Evolutionary conservation across 2,888 invertebrate species (phyloP).

Genomic region (Idaea straminata): DNA sequence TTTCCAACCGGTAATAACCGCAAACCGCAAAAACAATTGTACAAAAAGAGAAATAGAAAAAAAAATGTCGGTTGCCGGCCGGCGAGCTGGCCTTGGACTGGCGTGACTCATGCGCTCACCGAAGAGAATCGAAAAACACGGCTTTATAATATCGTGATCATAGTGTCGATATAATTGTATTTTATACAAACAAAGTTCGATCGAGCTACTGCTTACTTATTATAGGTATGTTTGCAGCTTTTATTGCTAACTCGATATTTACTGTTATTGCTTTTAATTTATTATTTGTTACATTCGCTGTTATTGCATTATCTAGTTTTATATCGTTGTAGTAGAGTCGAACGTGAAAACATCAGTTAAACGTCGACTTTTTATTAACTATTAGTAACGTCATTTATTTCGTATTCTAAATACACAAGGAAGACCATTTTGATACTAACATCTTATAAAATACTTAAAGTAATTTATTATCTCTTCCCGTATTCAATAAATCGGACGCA

Average conservation of each 20-base stretch:
- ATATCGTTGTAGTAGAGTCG: slow-evolving; percentile 2
- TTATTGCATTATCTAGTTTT: slow-evolving; percentile 13
- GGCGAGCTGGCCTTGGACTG: slow-evolving; percentile 63
- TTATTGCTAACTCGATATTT: slow-evolving; percentile 16
- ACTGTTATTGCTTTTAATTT: slow-evolving; percentile 22
- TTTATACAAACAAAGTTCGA: slow-evolving; percentile 41
- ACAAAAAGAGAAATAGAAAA: slow-evolving; percentile 53
- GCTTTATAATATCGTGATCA: slow-evolving; percentile 38
- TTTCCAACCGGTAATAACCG: slow-evolving; percentile 41
- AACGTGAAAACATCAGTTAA: not conserved
- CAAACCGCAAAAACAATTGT: slow-evolving; percentile 52
- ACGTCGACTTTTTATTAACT: not conserved
- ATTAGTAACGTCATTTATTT: not conserved
- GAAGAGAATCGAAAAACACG: slow-evolving; percentile 43
- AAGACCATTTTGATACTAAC: slow-evolving; percentile 11
- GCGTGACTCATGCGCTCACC: slow-evolving; percentile 52
- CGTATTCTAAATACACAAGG: not conserved
- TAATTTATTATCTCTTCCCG: slow-evolving; percentile 21
- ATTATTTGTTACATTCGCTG: not conserved
- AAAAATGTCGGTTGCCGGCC: slow-evolving; percentile 67
- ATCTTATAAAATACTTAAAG: not conserved
- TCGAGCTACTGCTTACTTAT: not conserved
- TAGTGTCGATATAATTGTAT: slow-evolving; percentile 35
- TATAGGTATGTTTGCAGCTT: not conserved
- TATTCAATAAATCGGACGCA: slow-evolving; percentile 15